phyloP scores from a whole-genome alignment of 2,113 vertebrate genomes.

The Glareola pratincola region DNA sequence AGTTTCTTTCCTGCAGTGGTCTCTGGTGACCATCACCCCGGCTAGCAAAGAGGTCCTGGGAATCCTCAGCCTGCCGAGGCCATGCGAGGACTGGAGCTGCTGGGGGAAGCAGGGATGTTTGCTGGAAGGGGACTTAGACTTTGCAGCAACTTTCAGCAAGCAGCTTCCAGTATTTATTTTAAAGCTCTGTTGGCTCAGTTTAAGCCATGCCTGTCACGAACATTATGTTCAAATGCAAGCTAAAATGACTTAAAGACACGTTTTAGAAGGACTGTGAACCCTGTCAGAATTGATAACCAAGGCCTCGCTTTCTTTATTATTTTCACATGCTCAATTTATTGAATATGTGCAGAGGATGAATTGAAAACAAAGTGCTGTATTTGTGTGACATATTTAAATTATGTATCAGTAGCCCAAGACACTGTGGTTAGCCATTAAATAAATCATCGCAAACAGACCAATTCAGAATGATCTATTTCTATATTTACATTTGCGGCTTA shows the following conservation, averaged over 20 bases:
- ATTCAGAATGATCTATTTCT: conserved; percentile 17
- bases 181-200: background rate
- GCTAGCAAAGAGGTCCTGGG: background rate
- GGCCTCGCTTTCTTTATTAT: background rate
- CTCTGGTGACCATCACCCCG: background rate
- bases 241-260: conserved; percentile 11
- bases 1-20: background rate
- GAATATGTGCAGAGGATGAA: background rate
- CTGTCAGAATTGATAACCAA: conserved; percentile 15
- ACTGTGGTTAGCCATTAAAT: conserved; percentile 39
- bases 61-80: background rate
- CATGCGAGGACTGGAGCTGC: background rate
- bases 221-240: background rate
- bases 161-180: background rate
- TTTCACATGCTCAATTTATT: conserved; percentile 13
- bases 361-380: conserved; percentile 31
- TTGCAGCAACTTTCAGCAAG: background rate
- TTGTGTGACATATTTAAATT: conserved; percentile 41
- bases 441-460: background rate
- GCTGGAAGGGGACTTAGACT: background rate
- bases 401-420: background rate
- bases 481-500: background rate
- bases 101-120: background rate
- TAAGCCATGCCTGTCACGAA: background rate
- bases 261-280: conserved; percentile 3